Evolutionary conservation across 2,797 vertebrate species (phyloP).

Genomic region (Gorsachius magnificus): DNA sequence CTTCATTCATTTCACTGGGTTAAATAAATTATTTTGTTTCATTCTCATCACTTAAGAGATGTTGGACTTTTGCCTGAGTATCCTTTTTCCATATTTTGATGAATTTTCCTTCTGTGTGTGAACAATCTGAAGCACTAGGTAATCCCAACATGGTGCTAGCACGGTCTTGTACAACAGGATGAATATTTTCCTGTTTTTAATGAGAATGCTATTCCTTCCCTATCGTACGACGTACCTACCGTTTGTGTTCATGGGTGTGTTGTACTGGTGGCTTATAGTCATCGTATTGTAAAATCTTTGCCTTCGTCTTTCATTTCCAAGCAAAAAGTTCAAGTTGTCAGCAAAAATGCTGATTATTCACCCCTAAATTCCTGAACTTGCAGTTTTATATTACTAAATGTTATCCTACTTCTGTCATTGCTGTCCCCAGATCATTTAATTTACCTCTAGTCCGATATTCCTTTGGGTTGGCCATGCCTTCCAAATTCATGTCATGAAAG

Average conservation of each 20-base stretch:
- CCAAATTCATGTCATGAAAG: slow-evolving; percentile 4
- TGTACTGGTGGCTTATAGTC: not conserved
- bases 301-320: not conserved
- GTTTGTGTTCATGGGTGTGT: not conserved
- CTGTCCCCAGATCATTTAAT: not conserved
- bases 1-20: not conserved
- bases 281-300: not conserved
- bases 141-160: not conserved
- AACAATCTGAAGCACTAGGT: not conserved
- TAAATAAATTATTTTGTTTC: not conserved
- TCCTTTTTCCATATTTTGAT: not conserved
- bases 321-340: not conserved
- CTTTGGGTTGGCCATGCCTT: not conserved
- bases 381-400: not conserved
- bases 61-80: rapidly evolving
- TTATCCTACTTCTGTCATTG: not conserved
- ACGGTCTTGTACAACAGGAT: not conserved
- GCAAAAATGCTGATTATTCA: not conserved
- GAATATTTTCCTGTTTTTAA: not conserved
- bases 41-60: not conserved
- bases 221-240: not conserved
- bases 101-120: not conserved
- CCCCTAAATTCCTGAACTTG: not conserved
- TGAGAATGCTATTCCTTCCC: not conserved
- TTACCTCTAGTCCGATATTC: not conserved